phyloP scores from a whole-genome alignment of 2,113 vertebrate genomes.

The Scytalopus superciliaris region DNA sequence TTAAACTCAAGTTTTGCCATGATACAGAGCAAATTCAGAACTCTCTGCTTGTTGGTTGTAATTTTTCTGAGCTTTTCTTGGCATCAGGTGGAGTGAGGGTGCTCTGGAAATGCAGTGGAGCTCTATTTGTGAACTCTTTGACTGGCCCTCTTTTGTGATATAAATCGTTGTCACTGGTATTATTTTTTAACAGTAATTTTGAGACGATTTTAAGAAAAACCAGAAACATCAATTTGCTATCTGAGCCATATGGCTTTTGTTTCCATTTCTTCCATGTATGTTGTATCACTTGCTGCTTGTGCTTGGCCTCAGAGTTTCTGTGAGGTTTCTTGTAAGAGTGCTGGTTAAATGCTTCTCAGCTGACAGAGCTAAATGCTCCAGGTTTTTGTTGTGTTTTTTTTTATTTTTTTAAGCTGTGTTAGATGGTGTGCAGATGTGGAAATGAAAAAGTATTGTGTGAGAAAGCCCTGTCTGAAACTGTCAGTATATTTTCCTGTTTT shows the following conservation, averaged over 20 bases:
- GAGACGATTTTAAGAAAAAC: neutral
- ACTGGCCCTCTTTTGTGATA: neutral
- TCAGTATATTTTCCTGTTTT: neutral
- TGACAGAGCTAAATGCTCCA: neutral
- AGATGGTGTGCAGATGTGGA: constrained; percentile 37
- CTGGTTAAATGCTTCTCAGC: constrained; percentile 12
- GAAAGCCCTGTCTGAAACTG: neutral
- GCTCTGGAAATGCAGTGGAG: neutral
- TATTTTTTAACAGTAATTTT: neutral
- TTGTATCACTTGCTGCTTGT: neutral
- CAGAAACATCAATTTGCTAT: neutral
- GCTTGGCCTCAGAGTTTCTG: neutral
- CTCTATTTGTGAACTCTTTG: neutral
- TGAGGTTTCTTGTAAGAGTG: neutral
- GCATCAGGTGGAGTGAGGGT: neutral
- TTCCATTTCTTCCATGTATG: neutral
- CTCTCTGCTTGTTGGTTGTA: neutral
- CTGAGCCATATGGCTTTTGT: neutral
- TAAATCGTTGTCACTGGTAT: neutral
- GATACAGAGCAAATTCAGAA: neutral
- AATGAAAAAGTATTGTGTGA: neutral
- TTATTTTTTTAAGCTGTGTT: neutral
- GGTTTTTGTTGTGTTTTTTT: neutral
- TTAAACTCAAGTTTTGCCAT: neutral
- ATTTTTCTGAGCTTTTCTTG: neutral